Evolutionary conservation across 1,140 invertebrate genomes (phyloP).

Genomic region (Metopolophium dirhodum): DNA sequence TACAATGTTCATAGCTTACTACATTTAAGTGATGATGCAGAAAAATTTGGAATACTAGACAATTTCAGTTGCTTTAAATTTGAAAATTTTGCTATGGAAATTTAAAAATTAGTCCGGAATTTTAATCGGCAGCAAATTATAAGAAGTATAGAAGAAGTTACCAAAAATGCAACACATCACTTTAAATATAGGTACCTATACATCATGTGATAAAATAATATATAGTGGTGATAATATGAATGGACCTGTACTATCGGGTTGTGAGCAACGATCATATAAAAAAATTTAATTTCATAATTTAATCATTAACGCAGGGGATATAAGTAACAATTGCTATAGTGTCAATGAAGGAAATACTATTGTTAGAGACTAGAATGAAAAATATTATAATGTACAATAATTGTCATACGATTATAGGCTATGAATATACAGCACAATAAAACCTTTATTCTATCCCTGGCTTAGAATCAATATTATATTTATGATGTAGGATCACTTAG

Average conservation of each 20-base stretch:
- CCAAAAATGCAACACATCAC: not conserved
- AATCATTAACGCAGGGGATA: no score
- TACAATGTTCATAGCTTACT: conserved; percentile 61
- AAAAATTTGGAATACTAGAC: conserved; percentile 63
- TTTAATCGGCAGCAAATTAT: conserved; percentile 60
- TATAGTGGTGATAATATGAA: not conserved
- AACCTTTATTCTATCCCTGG: no score
- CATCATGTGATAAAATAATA: not conserved
- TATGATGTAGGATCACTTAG: no score
- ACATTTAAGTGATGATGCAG: conserved; percentile 64
- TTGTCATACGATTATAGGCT: no score
- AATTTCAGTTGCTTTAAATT: conserved; percentile 60
- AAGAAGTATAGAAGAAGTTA: conserved; percentile 18
- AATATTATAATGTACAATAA: no score
- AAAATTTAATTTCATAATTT: no score
- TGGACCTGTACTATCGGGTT: not conserved
- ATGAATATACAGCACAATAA: no score
- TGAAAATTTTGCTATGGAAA: conserved; percentile 64
- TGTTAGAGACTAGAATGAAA: no score
- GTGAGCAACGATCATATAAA: no score
- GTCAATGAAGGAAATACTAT: no score
- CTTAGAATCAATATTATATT: no score
- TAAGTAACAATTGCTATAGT: no score
- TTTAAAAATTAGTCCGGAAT: conserved; percentile 62
- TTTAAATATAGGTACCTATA: not conserved